A percentile compares a stretch with the other conserved stretches of the same genome.
Conservation (phyloP, 2,113 vertebrate species). For the Dromiciops gliroides region DNA sequence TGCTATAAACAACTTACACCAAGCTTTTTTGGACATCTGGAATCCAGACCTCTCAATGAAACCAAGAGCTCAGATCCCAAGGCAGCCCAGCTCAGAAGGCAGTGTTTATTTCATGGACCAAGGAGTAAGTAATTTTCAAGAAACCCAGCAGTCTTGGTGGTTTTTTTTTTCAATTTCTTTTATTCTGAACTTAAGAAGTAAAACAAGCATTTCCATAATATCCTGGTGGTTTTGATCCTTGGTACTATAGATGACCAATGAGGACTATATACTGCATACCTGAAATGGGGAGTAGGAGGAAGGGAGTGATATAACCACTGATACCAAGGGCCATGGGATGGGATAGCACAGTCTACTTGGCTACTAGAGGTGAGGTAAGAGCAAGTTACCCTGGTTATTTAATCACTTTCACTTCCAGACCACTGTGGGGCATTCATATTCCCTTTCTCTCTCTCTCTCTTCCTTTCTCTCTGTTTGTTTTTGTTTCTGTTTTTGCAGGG, state of each 20-base stretch:
- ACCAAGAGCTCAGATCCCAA: background rate
- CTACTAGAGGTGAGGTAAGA: background rate
- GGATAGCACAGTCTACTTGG: background rate
- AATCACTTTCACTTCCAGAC: background rate
- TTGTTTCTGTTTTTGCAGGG: no score
- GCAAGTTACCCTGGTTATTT: background rate
- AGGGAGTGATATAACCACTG: background rate
- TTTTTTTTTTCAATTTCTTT: background rate
- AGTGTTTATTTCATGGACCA: background rate
- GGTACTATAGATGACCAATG: background rate
- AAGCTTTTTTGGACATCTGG: constrained; percentile 65
- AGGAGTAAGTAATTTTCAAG: background rate
- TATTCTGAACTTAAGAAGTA: background rate
- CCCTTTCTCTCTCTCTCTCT: no score
- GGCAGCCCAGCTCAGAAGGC: background rate
- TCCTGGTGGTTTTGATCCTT: background rate
- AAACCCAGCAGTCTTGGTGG: background rate
- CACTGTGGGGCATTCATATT: background rate
- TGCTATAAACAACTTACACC: constrained; percentile 27
- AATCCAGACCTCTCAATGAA: constrained; percentile 49
- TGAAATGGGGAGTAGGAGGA: no score
- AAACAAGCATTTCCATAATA: background rate
- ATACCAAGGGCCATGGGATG: background rate
- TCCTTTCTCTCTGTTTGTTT: no score
- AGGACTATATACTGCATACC: background rate